A percentile compares a stretch with the other conserved stretches of the same genome.
phyloP scores from a whole-genome alignment of 2,888 invertebrate genomes.

The Autographa gamma region DNA sequence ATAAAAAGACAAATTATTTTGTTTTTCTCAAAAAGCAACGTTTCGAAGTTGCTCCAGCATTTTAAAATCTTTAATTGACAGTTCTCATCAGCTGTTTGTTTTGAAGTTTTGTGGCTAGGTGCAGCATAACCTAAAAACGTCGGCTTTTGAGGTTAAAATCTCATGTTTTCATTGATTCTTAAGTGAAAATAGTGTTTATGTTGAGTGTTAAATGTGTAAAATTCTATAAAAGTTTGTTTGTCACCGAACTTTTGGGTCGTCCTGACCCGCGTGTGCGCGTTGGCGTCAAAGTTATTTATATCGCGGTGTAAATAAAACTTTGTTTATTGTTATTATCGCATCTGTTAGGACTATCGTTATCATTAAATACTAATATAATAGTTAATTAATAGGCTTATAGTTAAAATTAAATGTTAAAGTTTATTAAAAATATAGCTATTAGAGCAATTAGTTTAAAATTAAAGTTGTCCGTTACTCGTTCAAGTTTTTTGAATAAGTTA shows the following conservation, averaged over 20 bases:
- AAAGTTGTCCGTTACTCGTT: constrained; percentile 28
- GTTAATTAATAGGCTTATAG: constrained; percentile 6
- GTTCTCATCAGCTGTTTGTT: constrained; percentile 46
- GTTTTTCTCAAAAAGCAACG: constrained; percentile 7
- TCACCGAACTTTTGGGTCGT: constrained; percentile 26
- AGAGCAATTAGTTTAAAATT: constrained; percentile 42
- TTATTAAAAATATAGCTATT: constrained; percentile 52
- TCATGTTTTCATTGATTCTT: constrained; percentile 32
- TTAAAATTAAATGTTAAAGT: constrained; percentile 58
- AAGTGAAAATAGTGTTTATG: constrained; percentile 28
- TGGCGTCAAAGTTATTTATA: constrained; percentile 44
- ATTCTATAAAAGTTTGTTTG: background rate
- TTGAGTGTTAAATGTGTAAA: constrained; percentile 2
- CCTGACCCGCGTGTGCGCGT: constrained; percentile 31
- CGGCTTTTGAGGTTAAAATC: constrained; percentile 57
- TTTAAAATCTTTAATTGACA: constrained; percentile 6
- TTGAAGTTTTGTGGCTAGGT: constrained; percentile 37
- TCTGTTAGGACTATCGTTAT: background rate
- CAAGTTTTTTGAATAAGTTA: constrained; percentile 31
- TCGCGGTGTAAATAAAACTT: constrained; percentile 49
- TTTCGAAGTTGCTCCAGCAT: background rate
- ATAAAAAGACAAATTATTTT: background rate
- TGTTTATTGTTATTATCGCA: constrained; percentile 36
- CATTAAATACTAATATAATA: background rate
- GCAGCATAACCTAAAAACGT: constrained; percentile 61